phyloP scores from a whole-genome alignment of 2,797 vertebrate species.

The Argyrosomus regius region DNA sequence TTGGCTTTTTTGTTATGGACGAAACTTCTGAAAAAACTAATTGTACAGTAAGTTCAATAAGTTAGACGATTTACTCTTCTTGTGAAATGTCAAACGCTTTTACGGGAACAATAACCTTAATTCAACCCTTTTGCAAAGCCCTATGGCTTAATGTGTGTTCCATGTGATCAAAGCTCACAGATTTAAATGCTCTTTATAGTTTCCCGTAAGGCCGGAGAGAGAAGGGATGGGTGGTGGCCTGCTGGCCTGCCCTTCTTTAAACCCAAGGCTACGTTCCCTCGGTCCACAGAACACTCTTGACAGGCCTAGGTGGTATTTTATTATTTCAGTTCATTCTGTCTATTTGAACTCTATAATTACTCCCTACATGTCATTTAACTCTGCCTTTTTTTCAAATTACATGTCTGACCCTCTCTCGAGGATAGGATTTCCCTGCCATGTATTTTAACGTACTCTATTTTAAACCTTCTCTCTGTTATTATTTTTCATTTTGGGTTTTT shows the following conservation, averaged over 20 bases:
- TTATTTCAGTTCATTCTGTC: slow-evolving; percentile 86
- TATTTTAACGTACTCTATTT: slow-evolving; percentile 86
- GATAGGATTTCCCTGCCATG: slow-evolving; percentile 85
- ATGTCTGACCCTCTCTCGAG: slow-evolving; percentile 80
- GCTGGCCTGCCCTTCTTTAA: slow-evolving; percentile 66
- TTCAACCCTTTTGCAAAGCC: slow-evolving; percentile 6
- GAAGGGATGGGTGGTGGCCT: slow-evolving; percentile 68
- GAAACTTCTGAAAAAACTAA: background rate
- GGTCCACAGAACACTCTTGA: slow-evolving; percentile 75
- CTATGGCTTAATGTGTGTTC: slow-evolving; percentile 7
- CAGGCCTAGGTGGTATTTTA: slow-evolving; percentile 85
- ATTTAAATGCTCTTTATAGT: slow-evolving; percentile 50
- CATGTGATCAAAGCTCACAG: slow-evolving; percentile 38
- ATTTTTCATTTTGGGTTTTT: slow-evolving; percentile 87
- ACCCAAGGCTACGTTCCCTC: slow-evolving; percentile 75
- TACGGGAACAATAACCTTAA: background rate
- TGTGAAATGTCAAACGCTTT: background rate
- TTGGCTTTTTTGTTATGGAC: background rate
- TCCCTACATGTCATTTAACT: slow-evolving; percentile 83
- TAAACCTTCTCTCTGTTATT: slow-evolving; percentile 86
- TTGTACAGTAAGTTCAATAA: background rate
- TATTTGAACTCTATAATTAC: slow-evolving; percentile 86
- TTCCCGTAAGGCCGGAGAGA: slow-evolving; percentile 74
- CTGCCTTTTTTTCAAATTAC: slow-evolving; percentile 82
- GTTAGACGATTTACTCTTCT: background rate